Conservation (phyloP, 2,113 vertebrate genomes). For the Ailurus styani region DNA sequence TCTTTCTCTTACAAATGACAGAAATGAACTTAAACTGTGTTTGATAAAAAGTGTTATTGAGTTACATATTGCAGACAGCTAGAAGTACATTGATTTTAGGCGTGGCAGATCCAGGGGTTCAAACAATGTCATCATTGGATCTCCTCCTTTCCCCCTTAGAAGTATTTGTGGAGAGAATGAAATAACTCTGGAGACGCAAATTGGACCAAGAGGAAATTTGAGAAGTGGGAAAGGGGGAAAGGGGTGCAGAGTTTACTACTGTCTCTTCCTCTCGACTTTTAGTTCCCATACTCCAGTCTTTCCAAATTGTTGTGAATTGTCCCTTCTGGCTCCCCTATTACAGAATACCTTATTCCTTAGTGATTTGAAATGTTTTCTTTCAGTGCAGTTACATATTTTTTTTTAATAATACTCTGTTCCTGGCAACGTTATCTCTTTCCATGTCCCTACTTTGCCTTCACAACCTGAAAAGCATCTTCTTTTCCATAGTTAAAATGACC, state of each 20-base stretch:
- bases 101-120: not conserved
- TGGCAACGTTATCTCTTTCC: not conserved
- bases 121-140: not conserved
- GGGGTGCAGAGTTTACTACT: not conserved
- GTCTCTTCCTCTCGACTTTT: not conserved
- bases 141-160: not conserved
- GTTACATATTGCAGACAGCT: not conserved
- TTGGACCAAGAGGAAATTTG: not conserved
- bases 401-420: not conserved
- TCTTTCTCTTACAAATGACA: not conserved
- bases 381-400: not conserved
- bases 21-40: not conserved
- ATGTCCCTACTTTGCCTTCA: not conserved
- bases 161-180: not conserved
- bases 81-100: not conserved
- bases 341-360: not conserved
- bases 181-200: not conserved
- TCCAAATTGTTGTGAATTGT: not conserved
- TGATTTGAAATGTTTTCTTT: not conserved
- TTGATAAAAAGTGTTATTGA: not conserved
- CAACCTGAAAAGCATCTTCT: not conserved
- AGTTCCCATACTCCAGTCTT: not conserved
- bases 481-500: not conserved
- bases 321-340: not conserved
- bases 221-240: not conserved